phyloP scores from a whole-genome alignment of 2,888 invertebrate genomes.

The Noctuana brunneofusca region DNA sequence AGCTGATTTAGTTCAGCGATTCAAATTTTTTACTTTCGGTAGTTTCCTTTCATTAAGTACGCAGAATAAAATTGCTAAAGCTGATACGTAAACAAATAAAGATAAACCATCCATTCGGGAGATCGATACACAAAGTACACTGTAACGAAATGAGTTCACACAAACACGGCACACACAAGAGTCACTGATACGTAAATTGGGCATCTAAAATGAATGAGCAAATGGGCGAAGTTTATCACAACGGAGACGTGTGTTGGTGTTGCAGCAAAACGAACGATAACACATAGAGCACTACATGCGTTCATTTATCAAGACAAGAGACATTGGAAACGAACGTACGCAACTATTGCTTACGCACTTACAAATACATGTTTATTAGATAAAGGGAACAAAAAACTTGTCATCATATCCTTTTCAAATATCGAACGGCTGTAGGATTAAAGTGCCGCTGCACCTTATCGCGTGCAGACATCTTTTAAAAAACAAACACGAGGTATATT shows the following conservation, averaged over 20 bases:
- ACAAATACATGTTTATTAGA: constrained; percentile 68
- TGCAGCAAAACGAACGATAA: constrained; percentile 41
- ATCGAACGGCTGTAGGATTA: constrained; percentile 79
- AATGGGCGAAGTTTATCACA: constrained; percentile 37
- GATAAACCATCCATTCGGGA: constrained; percentile 21
- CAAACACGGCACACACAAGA: constrained; percentile 37
- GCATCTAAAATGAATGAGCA: constrained; percentile 33
- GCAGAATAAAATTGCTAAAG: constrained; percentile 17
- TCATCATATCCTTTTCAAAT: constrained; percentile 83
- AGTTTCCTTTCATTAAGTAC: constrained; percentile 5
- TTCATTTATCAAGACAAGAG: constrained; percentile 35
- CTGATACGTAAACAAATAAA: constrained; percentile 19
- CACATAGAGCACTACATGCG: constrained; percentile 21
- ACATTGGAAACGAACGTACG: constrained; percentile 39
- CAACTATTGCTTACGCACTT: constrained; percentile 62
- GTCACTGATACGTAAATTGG: constrained; percentile 36
- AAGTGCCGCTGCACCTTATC: constrained; percentile 81
- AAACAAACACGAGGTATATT: constrained; percentile 80
- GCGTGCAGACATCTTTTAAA: constrained; percentile 81
- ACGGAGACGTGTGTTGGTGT: constrained; percentile 35
- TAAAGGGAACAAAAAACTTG: constrained; percentile 75
- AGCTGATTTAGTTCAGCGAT: background rate
- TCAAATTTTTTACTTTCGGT: background rate
- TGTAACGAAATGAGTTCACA: constrained; percentile 32
- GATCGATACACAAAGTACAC: constrained; percentile 24